Base-by-base conservation (phyloP, 2,888 invertebrate species). In the Conus canariensis region DNA sequence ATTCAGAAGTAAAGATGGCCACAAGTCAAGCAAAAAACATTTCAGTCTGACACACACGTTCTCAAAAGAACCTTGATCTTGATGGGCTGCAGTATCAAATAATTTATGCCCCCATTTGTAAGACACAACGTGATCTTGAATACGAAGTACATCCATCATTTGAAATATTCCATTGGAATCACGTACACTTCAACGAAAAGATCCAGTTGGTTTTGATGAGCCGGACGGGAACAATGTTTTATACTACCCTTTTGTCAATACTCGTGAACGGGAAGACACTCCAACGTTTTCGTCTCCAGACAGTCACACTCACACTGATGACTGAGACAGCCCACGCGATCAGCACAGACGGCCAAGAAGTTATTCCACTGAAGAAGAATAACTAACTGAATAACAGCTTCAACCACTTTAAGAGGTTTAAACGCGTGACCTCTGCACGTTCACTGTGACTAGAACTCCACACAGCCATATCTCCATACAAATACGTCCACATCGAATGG, bases 381-480 rank as follows among this genome's bases (percentile, higher is more conserved):
- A 45, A 25, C 86, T n/a, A 60, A 16, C 64, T 64, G 16, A 64
- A 64, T 16, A 64, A 64, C 64, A 64, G 30, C 14, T 56, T 82
- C 80, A 60, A 25, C 14, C 82, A 14, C 6, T 22, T 59, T 16
- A 64, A 12, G n/a, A 14, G 19, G 45, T 10, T n/a, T 12, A 30
- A 7, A 60, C 16, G 45, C 60, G 82, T 16, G 64, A 45, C 56
- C 16, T 10, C 56, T 14, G 58, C 56, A 58, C 70, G 60, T 67
- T 19, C 85, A 59, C 70, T 67, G 74, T 74, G 85, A 45, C 45
- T 58, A 67, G 30, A 16, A 8, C 25, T 70, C 19, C 22, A 74
- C 45, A 85, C 59, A 56, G 64, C 74, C 89, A 85, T 85, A 7
- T 83, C 70, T 85, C 67, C 89, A 85, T 85, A 85, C 89, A 85